A percentile compares a stretch with the other conserved stretches of the same genome.
These are phyloP conservation scores for Phalloptychus januarius DNA, from an alignment of 2,797 vertebrate species.

Conservation along the genomic window DNA sequence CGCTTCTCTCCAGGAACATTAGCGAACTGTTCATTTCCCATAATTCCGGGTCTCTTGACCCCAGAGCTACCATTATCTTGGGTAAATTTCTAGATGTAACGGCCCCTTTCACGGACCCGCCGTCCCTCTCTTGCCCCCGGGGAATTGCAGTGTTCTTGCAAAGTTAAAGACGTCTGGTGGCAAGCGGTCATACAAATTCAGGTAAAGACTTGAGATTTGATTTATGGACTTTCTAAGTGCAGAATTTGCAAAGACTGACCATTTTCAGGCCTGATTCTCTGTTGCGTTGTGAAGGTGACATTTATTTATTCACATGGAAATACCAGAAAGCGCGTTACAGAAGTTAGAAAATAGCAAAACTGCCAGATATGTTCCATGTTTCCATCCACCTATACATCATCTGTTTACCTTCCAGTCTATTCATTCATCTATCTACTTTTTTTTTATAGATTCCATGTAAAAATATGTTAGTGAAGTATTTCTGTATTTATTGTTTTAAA, in stretches of 20 bases:
- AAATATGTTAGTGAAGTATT: not conserved
- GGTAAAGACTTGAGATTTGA: not conserved
- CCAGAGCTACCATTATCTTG: constrained; percentile 28
- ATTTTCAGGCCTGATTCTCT: not conserved
- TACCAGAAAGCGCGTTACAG: not conserved
- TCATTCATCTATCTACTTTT: not conserved
- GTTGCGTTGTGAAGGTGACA: not conserved
- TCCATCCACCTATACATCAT: not conserved
- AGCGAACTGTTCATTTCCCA: constrained; percentile 66
- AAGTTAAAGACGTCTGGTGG: not conserved
- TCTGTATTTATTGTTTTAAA: not conserved
- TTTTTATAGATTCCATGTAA: not conserved
- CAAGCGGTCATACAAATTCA: not conserved
- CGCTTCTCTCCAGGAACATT: constrained; percentile 50
- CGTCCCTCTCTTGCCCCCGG: not conserved
- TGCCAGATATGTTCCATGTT: not conserved
- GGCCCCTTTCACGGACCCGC: not conserved
- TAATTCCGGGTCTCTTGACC: constrained; percentile 59
- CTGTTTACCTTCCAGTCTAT: not conserved
- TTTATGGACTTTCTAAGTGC: not conserved
- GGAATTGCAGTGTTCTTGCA: not conserved
- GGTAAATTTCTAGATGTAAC: not conserved
- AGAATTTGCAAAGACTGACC: not conserved
- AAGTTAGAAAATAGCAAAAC: not conserved
- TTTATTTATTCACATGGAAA: not conserved